Base-by-base conservation (phyloP, 2,113 vertebrate genomes). In the Cnemophilus loriae region DNA sequence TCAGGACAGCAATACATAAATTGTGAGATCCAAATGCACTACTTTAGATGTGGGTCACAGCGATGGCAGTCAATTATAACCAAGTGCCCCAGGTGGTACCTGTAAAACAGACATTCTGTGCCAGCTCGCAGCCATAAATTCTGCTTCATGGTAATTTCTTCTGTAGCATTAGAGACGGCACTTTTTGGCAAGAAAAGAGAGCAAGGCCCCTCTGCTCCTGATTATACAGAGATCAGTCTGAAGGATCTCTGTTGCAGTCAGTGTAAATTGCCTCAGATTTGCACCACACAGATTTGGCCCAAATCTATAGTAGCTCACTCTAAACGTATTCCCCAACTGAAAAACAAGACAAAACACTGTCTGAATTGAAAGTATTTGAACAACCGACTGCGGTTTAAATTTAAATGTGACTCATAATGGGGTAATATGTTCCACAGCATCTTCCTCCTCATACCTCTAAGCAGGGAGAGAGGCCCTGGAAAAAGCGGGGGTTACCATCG, bases 181-280 rank as follows among this genome's bases (percentile, higher is more conserved):
- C 47, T 82, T 86, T 63, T 63, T 56, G 64, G 71, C 70, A 94
- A 83, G 57, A 39, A 81, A 84, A 90, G 50, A 79, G 50, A 93
- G 75, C 37, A 93, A 86, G 41, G 39, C 5, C 28, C 18, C 69
- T 87, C 86, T 96, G 90, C 73, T 96, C 52, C 70, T 44, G 65
- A 92, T 96, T 93, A 95, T 60, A 82, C 0, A 0, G 76, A 74
- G 69, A 94, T 89, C 80, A 90, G 82, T 33, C 88, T 92, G 77
- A 76, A 95, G 86, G 39, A 94, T 65, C 69, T 82, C 83, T 87
- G 75, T 17, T 76, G 73, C 50, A 94, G 88, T 88, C 80, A 92
- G 86, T 82, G 90, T 92, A 96, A 96, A 97, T 93, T 92, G 94
- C 73, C 69, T 94, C 90, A 92, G 83, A 93, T 95, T 96, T 96